Percentiles rank a stretch among this genome's conserved stretches.
phyloP scores from a whole-genome alignment of 2,113 vertebrate genomes.

The Muntiacus reevesi region DNA sequence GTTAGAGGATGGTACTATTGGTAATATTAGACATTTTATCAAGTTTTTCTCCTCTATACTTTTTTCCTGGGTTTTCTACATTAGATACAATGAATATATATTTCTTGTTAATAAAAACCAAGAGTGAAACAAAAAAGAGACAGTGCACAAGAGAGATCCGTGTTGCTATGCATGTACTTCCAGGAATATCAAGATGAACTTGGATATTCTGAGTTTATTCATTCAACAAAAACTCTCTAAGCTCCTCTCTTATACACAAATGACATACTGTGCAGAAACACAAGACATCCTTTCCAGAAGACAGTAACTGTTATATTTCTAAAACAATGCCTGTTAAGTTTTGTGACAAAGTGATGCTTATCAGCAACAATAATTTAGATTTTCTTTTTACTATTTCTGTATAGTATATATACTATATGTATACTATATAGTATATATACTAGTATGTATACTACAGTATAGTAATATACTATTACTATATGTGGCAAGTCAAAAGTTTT shows the following conservation, averaged over 20 bases:
- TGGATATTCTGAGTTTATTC: background rate
- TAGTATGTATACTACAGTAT: too few relatives aligned
- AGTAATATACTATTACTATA: background rate
- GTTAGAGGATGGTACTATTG: background rate
- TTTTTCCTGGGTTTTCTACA: background rate
- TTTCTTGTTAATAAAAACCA: background rate
- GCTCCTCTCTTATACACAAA: background rate
- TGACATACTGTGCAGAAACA: background rate
- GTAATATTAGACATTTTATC: background rate
- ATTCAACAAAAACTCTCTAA: background rate
- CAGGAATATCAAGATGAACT: background rate
- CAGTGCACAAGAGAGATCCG: background rate
- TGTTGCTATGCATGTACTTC: background rate
- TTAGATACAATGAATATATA: background rate
- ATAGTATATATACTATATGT: too few relatives aligned
- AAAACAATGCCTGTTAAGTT: background rate
- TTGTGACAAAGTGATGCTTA: background rate
- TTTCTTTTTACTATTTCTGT: background rate
- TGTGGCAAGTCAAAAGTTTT: background rate
- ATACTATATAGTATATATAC: too few relatives aligned
- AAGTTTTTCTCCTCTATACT: background rate
- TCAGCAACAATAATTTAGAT: background rate
- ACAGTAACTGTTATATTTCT: background rate
- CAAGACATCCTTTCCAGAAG: background rate
- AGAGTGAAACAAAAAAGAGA: background rate